These are phyloP conservation scores for Xyrauchen texanus DNA, from an alignment of 2,113 vertebrate genomes.

Conservation along the genomic window DNA sequence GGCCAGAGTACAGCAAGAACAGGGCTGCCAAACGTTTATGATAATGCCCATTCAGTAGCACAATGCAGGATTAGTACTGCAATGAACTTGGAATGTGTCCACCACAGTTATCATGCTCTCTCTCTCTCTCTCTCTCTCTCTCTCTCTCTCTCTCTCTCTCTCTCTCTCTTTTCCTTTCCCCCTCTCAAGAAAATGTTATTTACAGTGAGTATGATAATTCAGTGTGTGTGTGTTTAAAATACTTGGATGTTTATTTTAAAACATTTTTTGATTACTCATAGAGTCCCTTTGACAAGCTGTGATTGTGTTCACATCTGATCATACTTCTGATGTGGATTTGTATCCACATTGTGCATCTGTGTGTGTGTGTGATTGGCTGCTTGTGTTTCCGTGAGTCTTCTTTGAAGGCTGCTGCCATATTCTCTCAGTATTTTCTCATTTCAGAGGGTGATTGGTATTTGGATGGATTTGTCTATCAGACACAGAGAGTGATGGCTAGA, in stretches of 20 bases:
- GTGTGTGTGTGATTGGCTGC: slow-evolving; percentile 5
- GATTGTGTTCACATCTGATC: slow-evolving; percentile 9
- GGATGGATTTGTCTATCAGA: slow-evolving; percentile 64
- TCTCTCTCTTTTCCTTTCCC: background rate
- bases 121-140: slow-evolving; percentile 21
- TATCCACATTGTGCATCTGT: slow-evolving; percentile 10
- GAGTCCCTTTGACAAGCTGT: slow-evolving; percentile 12
- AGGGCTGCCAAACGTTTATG: slow-evolving; percentile 68
- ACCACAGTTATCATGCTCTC: background rate
- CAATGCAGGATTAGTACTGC: slow-evolving; percentile 68
- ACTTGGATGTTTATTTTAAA: slow-evolving; percentile 8
- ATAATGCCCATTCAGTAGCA: slow-evolving; percentile 68
- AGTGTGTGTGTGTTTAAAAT: background rate
- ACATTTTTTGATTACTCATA: background rate
- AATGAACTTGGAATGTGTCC: slow-evolving; percentile 63
- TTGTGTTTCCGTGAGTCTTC: slow-evolving; percentile 15
- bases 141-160: background rate
- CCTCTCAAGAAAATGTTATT: slow-evolving; percentile 12
- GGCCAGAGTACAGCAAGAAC: slow-evolving; percentile 1
- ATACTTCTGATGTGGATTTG: slow-evolving; percentile 17
- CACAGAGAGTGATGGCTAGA: slow-evolving; percentile 62
- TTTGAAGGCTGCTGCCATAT: slow-evolving; percentile 28
- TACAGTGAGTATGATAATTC: slow-evolving; percentile 1
- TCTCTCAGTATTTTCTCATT: slow-evolving; percentile 48
- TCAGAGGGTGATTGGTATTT: slow-evolving; percentile 57